Percentiles rank a stretch among this genome's conserved stretches.
Conservation (phyloP, 2,888 invertebrate species). For the Pandemis heparana region DNA sequence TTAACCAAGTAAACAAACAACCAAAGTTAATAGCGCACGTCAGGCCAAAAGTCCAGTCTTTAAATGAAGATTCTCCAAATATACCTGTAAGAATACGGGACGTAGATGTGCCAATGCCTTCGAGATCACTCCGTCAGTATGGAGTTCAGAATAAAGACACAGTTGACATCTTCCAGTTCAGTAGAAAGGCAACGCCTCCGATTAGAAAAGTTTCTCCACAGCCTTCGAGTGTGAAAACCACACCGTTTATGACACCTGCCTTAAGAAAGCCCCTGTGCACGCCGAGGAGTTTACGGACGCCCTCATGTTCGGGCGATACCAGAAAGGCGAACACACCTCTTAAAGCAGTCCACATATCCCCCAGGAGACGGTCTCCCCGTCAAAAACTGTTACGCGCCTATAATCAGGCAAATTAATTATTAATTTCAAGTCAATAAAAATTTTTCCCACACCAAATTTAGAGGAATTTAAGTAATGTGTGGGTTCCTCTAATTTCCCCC, state of each 20-base stretch:
- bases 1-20: conserved; percentile 60
- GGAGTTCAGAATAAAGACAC: conserved; percentile 60
- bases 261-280: conserved; percentile 87
- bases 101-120: conserved; percentile 50
- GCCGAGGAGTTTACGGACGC: conserved; percentile 83
- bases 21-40: conserved; percentile 63
- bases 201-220: conserved; percentile 72
- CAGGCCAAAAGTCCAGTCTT: conserved; percentile 62
- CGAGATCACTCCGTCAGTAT: conserved; percentile 52
- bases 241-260: conserved; percentile 79
- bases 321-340: conserved; percentile 87
- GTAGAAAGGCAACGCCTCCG: conserved; percentile 66
- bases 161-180: conserved; percentile 59
- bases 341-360: conserved; percentile 78
- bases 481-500: neutral
- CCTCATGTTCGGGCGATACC: conserved; percentile 66
- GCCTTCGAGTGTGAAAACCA: conserved; percentile 52
- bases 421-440: conserved; percentile 41
- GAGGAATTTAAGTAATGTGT: neutral
- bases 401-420: conserved; percentile 49
- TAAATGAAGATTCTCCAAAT: conserved; percentile 53
- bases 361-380: conserved; percentile 75
- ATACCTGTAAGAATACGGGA: conserved; percentile 56
- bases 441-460: neutral
- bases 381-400: conserved; percentile 61